Evolutionary conservation across 2,888 invertebrate species (phyloP), one percentile per base, ranked within the genome.

Genomic region (Drosophila testacea): DNA sequence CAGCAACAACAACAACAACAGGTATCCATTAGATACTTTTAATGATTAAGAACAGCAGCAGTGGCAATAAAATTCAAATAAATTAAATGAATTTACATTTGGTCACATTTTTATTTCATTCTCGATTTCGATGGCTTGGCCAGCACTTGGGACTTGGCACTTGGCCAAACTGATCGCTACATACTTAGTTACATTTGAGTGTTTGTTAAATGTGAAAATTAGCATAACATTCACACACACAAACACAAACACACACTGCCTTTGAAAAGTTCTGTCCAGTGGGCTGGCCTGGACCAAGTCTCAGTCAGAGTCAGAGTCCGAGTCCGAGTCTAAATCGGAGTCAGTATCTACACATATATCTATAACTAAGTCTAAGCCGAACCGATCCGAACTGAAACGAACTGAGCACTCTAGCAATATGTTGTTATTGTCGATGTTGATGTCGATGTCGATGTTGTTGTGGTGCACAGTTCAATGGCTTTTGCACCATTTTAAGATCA

Each of bases 401-500:
- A 27, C 47, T 36, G 42, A 39, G 11, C 44, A 13, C 38, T 34
- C 9, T 13, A 39, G 61, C 22, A 47, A 42, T n/a, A 22, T 22
- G 2, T 22, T 22, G 22, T 22, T 22, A 22, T 22, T 2, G 22
- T 59, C 55, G 75, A 39, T 69, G 55, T 13, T 56, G 59, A 34
- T 64, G 63, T 39, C 67, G 79, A 42, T 59, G 69, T 42, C 67
- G 79, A 42, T 59, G 69, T 42, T 73, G 71, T 44, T 47, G 79
- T 66, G 61, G 66, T 57, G 77, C 73, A 69, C 89, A 91, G 91
- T 91, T 91, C 91, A 91, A 91, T 84, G 91, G 91, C 91, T 87
- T 91, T 91, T 91, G 91, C 85, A 88, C 91, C 91, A 91, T 91
- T 91, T 91, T 88, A 82, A 91, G 91, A 91, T 84, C 91, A 91